Evolutionary conservation across 1,140 invertebrate species (phyloP), one percentile per base, ranked within the genome.

Genomic region (Aporrectodea caliginosa): DNA sequence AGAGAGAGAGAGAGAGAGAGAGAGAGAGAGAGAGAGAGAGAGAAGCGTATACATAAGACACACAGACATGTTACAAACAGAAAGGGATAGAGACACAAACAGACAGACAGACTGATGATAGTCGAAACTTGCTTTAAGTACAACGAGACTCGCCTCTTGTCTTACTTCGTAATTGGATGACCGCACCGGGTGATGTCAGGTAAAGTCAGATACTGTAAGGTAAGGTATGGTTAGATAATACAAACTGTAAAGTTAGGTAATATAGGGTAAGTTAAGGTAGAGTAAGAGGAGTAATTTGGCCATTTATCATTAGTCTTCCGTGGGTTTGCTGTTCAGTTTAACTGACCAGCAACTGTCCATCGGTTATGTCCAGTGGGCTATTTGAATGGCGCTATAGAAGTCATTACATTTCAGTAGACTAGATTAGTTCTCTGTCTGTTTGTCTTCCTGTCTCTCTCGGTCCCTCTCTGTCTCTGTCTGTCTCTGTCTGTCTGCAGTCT

Each of bases 1-100:
- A 58, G 43, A 58, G 43, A 58, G 43, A 58, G 43, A 58, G 43
- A 58, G 43, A 58, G 43, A 58, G 43, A 58, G 43, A 58, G 43
- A 58, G 43, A 58, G 43, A 58, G 43, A 58, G 43, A 58, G 43
- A 58, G 43, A 58, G 43, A 58, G 43, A 58, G 43, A n/a, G n/a
- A n/a, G n/a, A n/a, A n/a, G n/a, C n/a, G n/a, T n/a, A n/a, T n/a
- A n/a, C n/a, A n/a, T n/a, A n/a, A n/a, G n/a, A n/a, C n/a, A n/a
- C n/a, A n/a, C n/a, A n/a, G n/a, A n/a, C n/a, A n/a, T n/a, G n/a
- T n/a, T n/a, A n/a, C n/a, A 58, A 22, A 58, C 6, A 58, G 43
- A 58, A 22, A 58, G 43, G 22, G 43, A 58, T 6, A 58, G 43
- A 58, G 43, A 58, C 6, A 58, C 6, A 58, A 22, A 58, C 6